These are phyloP conservation scores for Candoia aspera DNA, from an alignment of 2,113 vertebrate species.

Conservation along the genomic window DNA sequence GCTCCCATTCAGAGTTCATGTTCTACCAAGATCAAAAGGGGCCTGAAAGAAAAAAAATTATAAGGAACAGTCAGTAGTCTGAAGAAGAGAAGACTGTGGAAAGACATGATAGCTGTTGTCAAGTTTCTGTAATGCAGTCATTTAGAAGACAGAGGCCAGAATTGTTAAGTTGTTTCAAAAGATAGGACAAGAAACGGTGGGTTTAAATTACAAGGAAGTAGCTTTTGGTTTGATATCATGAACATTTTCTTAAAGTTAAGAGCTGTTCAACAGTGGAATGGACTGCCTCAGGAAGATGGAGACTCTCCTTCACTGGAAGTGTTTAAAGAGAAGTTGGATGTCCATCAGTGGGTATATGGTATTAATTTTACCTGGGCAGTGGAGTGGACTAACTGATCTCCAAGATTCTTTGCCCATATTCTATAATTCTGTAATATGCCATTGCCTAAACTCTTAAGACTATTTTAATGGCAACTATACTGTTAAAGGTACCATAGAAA, in stretches of 20 bases:
- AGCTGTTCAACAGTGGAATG: background rate
- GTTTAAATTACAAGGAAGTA: background rate
- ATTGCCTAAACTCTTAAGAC: background rate
- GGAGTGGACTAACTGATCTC: background rate
- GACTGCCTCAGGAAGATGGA: background rate
- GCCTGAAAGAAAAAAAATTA: background rate
- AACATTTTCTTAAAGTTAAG: background rate
- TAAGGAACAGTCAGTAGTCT: background rate
- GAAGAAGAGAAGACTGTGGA: background rate
- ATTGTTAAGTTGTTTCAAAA: background rate
- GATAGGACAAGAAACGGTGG: background rate
- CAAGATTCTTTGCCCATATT: background rate
- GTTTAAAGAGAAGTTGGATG: background rate
- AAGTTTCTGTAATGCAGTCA: background rate
- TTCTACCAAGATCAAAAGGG: background rate
- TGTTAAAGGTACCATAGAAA: background rate
- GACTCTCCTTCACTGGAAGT: background rate
- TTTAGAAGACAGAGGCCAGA: background rate
- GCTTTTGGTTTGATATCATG: background rate
- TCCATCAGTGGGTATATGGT: background rate
- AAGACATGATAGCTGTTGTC: background rate
- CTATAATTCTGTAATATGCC: background rate
- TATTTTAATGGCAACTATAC: background rate
- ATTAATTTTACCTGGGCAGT: background rate
- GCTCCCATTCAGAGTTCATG: background rate